Evolutionary conservation across 92 coral and sea anemone genomes (phyloP).

Genomic region (Zoanthus sansibaricus): DNA sequence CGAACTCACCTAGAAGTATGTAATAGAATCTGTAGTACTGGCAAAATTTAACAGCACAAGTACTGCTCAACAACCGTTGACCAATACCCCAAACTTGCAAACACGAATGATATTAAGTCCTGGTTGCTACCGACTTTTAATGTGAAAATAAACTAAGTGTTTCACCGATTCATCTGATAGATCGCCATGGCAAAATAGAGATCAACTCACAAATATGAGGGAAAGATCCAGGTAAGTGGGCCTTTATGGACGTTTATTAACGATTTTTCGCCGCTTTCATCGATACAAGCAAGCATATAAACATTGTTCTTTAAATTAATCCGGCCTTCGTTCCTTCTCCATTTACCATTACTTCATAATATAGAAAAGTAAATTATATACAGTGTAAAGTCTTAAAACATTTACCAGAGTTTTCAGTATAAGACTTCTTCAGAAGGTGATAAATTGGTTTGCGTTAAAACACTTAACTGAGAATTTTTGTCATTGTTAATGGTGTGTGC

Average conservation of each 20-base stretch:
- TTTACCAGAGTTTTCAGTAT: not conserved
- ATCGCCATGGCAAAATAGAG: slow-evolving; percentile 30
- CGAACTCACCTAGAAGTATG: slow-evolving; percentile 5
- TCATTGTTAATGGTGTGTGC: not conserved
- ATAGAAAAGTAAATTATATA: too few species aligned
- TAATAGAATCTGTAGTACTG: slow-evolving; percentile 16
- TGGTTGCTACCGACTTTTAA: not conserved
- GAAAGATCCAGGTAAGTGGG: slow-evolving; percentile 45
- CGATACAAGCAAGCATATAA: not conserved
- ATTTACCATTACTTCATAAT: too few species aligned
- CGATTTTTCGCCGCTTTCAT: slow-evolving; percentile 12
- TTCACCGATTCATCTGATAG: slow-evolving; percentile 10
- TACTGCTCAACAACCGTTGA: not conserved
- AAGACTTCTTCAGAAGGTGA: not conserved
- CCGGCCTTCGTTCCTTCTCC: not conserved
- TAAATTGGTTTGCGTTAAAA: not conserved
- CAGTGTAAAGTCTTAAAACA: not conserved
- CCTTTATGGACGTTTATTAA: slow-evolving; percentile 24
- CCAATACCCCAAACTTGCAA: not conserved
- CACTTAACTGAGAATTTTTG: not conserved
- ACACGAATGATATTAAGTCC: not conserved
- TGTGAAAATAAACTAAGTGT: not conserved
- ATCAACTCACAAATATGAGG: slow-evolving; percentile 9
- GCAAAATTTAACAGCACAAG: slow-evolving; percentile 35
- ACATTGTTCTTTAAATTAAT: not conserved